These are phyloP conservation scores for Cynoglossus semilaevis DNA, from an alignment of 2,113 vertebrate genomes.

Conservation along the genomic window DNA sequence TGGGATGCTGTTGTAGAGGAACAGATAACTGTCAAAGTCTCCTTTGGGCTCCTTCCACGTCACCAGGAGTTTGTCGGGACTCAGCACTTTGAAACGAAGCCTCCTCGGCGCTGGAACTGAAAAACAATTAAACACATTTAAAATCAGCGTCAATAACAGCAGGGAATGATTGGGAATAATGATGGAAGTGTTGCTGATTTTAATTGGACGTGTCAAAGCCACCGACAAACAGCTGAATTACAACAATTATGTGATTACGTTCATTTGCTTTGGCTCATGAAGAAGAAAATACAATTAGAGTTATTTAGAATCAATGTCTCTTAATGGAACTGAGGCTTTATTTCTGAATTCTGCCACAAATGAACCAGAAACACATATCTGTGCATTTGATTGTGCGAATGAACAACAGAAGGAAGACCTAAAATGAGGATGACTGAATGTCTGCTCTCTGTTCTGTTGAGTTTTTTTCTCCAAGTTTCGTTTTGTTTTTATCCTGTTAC, in stretches of 20 bases:
- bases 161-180: not conserved
- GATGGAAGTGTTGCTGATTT: not conserved
- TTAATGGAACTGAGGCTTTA: too few relatives aligned
- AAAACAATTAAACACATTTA: slow-evolving; percentile 46
- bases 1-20: slow-evolving; percentile 72
- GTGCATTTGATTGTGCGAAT: too few relatives aligned
- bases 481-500: too few relatives aligned
- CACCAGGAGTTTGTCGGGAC: slow-evolving; percentile 66
- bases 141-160: slow-evolving; percentile 11
- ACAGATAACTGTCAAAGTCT: slow-evolving; percentile 75
- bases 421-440: too few relatives aligned
- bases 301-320: too few relatives aligned
- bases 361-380: too few relatives aligned
- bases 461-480: too few relatives aligned
- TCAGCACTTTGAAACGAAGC: slow-evolving; percentile 75
- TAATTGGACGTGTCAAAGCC: slow-evolving; percentile 16
- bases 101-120: slow-evolving; percentile 72
- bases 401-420: too few relatives aligned
- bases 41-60: slow-evolving; percentile 79
- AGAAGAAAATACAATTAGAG: not conserved
- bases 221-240: slow-evolving; percentile 15
- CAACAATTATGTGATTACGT: not conserved
- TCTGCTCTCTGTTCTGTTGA: too few relatives aligned
- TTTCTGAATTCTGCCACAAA: too few relatives aligned
- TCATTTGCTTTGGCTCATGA: not conserved